phyloP scores from a whole-genome alignment of 2,888 invertebrate genomes.

The Eueremaeus valkanovi region DNA sequence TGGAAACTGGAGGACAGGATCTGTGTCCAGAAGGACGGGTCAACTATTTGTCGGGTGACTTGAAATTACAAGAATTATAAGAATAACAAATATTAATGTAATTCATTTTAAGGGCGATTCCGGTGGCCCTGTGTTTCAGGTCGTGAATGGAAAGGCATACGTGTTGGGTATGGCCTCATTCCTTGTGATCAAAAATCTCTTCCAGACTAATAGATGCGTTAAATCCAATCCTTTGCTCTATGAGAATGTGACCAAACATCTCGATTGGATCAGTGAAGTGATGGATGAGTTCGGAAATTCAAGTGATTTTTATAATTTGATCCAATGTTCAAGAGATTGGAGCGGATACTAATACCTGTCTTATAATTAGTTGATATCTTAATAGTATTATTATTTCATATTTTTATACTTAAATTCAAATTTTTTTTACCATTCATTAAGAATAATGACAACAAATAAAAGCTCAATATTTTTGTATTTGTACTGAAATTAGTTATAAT shows the following conservation, averaged over 20 bases:
- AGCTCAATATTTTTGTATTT: too few species aligned
- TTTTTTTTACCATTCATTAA: too few species aligned
- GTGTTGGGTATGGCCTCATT: not conserved
- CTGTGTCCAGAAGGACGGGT: not conserved
- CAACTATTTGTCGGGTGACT: not conserved
- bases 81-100: not conserved
- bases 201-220: not conserved
- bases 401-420: too few species aligned
- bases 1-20: not conserved
- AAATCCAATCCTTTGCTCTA: not conserved
- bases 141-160: not conserved
- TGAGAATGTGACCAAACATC: not conserved
- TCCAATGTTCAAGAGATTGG: too few species aligned
- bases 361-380: too few species aligned
- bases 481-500: too few species aligned
- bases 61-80: not conserved
- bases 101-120: not conserved
- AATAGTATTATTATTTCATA: too few species aligned
- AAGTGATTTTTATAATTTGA: too few species aligned
- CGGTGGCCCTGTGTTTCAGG: not conserved
- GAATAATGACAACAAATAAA: too few species aligned
- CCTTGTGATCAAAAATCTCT: not conserved
- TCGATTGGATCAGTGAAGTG: conserved; percentile 2
- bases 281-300: too few species aligned
- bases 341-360: too few species aligned